Evolutionary conservation across 2,113 vertebrate genomes (phyloP), one percentile per base, ranked within the genome.

Genomic region (Conger conger): DNA sequence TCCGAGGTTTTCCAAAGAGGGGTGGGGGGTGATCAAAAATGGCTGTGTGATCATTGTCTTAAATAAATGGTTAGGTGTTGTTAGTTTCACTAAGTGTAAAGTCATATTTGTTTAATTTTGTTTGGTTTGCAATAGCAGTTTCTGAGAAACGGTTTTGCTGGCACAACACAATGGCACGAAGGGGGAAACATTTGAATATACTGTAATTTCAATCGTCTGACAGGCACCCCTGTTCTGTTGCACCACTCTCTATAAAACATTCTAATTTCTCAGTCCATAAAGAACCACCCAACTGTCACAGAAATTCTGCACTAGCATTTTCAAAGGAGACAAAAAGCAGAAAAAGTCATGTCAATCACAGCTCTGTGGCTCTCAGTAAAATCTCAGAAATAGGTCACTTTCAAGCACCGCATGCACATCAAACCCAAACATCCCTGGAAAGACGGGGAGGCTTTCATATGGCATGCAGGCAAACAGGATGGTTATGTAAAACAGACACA

Each of bases 331-430:
- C 57, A 63, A 63, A 27, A 63, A 63, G 5, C 57, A 20, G 27
- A 27, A 30, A 68, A 33, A 73, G n/a, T 27, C 68, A 33, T 33
- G 68, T 73, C 68, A 73, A 73, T 73, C 68, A 73, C 68, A 6
- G 27, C 68, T 73, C 68, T 73, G 68, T 13, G n/a, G 4, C 13
- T 33, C 68, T 73, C 68, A 13, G 68, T 13, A 13, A 33, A 73
- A 73, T 73, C 68, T n/a, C 68, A 73, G 68, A 73, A 73, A 73
- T 33, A 73, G 68, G 68, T 73, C 68, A 73, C n/a, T 73, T 73
- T 73, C 68, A 73, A 73, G 11, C 68, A 30, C 33, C 27, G 13
- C 68, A 73, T 73, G 9, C 27, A 73, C 68, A 73, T 73, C 68
- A 73, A 33, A 73, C 6, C n/a, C 68, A 15, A n/a, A 11, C 68